Percentiles rank a stretch among this genome's conserved stretches.
These are phyloP conservation scores for Eidolon helvum DNA, from an alignment of 2,113 vertebrate species.

Conservation along the genomic window DNA sequence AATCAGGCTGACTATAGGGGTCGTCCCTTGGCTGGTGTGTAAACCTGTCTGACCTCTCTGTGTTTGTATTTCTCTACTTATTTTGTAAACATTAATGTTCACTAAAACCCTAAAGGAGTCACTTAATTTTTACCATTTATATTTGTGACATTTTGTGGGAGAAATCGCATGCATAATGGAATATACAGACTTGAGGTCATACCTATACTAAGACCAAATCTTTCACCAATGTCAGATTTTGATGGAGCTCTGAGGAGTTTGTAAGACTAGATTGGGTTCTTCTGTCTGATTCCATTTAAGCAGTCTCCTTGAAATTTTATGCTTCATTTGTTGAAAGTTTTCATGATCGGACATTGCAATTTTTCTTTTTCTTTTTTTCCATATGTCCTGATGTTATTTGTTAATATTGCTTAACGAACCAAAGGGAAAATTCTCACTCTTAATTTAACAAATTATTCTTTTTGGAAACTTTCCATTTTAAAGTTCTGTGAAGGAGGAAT, in stretches of 20 bases:
- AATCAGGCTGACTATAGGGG: not conserved
- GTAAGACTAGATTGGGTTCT: not conserved
- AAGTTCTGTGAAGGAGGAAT: not conserved
- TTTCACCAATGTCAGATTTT: not conserved
- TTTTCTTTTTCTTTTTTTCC: not conserved
- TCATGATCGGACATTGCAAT: not conserved
- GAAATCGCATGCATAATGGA: not conserved
- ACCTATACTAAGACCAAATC: not conserved
- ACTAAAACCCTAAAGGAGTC: not conserved
- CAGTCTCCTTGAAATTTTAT: not conserved
- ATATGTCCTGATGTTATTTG: not conserved
- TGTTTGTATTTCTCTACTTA: not conserved
- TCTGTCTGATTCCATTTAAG: not conserved
- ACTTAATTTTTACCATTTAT: not conserved
- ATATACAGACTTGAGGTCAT: not conserved
- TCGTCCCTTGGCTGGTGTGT: not conserved
- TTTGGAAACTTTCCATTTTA: constrained; percentile 17
- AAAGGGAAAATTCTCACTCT: constrained; percentile 14
- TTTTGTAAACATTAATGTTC: not conserved
- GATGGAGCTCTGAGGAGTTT: not conserved
- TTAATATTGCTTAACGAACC: constrained; percentile 13
- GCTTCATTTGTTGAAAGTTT: not conserved
- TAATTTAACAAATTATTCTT: not conserved
- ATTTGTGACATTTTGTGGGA: not conserved
- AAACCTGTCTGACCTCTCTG: not conserved